A percentile compares a stretch with the other conserved stretches of the same genome.
phyloP scores from a whole-genome alignment of 2,797 vertebrate genomes.

The Syncerus caffer region DNA sequence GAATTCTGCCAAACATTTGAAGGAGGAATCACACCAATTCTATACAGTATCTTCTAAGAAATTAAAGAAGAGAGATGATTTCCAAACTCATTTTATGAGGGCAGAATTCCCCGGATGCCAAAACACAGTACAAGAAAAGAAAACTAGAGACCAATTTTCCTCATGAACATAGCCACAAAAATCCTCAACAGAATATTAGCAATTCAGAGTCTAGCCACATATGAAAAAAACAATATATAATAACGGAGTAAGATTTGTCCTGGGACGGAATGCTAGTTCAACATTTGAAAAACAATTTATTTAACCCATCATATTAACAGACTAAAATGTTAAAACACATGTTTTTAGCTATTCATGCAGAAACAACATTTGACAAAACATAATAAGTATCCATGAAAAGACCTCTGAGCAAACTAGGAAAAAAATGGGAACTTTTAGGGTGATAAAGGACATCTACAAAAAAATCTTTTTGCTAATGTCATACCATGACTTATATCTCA shows the following conservation, averaged over 20 bases:
- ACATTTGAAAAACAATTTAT: neutral
- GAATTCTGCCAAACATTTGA: neutral
- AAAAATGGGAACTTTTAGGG: neutral
- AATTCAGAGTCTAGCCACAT: neutral
- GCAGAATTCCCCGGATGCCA: neutral
- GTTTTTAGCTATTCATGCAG: neutral
- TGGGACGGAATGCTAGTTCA: neutral
- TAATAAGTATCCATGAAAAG: neutral
- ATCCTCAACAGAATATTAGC: neutral
- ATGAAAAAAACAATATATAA: neutral
- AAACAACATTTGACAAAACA: neutral
- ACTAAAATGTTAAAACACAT: neutral
- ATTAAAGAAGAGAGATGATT: neutral
- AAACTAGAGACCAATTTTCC: neutral
- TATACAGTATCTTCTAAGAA: neutral
- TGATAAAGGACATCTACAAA: neutral
- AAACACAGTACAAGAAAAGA: neutral
- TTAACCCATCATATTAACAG: neutral
- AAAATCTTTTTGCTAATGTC: neutral
- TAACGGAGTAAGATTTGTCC: neutral
- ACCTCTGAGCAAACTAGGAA: neutral
- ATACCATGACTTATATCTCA: neutral
- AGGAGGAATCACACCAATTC: neutral
- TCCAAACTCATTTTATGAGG: neutral
- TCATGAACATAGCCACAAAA: neutral